Evolutionary conservation across 2,113 vertebrate genomes (phyloP).

Genomic region (Leucosticte australis): DNA sequence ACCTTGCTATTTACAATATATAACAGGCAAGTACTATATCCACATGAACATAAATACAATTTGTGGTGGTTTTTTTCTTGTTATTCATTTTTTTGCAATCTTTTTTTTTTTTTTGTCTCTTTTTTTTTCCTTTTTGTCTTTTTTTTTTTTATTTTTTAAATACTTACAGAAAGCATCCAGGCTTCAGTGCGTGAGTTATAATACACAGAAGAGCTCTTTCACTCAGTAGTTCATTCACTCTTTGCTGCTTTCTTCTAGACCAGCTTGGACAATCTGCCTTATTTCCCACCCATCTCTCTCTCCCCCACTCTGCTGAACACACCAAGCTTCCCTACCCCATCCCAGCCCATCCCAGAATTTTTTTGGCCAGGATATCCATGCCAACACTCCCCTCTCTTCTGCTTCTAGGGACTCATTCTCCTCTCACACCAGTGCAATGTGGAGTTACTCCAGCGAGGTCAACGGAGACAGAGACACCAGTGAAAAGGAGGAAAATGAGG

Average conservation of each 20-base stretch:
- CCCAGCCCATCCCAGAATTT: neutral
- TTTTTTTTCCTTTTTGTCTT: neutral
- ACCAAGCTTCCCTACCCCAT: neutral
- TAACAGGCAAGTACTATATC: conserved; percentile 74
- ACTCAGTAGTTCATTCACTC: conserved; percentile 92
- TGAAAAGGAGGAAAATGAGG: conserved; percentile 40
- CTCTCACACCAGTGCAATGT: conserved; percentile 60
- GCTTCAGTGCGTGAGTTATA: conserved; percentile 87
- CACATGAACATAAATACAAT: conserved; percentile 81
- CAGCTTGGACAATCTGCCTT: neutral
- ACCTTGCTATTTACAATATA: conserved; percentile 85
- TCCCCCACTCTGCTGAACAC: neutral
- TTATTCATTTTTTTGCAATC: neutral
- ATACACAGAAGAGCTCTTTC: conserved; percentile 80
- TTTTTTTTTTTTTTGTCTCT: too few species aligned
- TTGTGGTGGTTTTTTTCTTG: neutral
- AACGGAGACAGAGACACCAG: conserved; percentile 53
- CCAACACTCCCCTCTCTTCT: conserved; percentile 11
- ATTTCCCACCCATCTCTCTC: neutral
- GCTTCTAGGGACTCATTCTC: conserved; percentile 57
- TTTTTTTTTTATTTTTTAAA: conserved; percentile 71
- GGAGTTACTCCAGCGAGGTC: conserved; percentile 49
- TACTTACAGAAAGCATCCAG: conserved; percentile 82
- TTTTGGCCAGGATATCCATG: neutral
- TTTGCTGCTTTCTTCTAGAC: conserved; percentile 28